These are phyloP conservation scores for Stigmatopora argus DNA, from an alignment of 2,113 vertebrate genomes.

Conservation along the genomic window DNA sequence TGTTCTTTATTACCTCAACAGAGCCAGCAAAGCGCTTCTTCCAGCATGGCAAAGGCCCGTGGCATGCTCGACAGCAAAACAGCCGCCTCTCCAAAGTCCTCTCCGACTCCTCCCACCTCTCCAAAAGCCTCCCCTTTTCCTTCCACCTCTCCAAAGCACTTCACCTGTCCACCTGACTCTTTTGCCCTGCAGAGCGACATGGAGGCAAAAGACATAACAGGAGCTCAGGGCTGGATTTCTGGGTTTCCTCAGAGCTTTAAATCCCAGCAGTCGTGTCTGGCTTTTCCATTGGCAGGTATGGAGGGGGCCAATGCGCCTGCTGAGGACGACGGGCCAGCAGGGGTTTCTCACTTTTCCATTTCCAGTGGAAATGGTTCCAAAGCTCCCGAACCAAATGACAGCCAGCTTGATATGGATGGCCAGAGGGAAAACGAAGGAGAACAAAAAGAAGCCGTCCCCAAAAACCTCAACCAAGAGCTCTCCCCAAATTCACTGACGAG, in stretches of 20 bases:
- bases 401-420: constrained; percentile 58
- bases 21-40: constrained; percentile 87
- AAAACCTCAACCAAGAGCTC: constrained; percentile 69
- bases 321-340: constrained; percentile 78
- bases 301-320: constrained; percentile 75
- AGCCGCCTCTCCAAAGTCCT: constrained; percentile 74
- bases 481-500: constrained; percentile 80
- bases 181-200: constrained; percentile 75
- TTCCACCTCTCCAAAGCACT: constrained; percentile 70
- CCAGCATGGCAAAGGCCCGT: constrained; percentile 74
- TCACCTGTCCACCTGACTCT: constrained; percentile 79
- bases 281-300: constrained; percentile 61
- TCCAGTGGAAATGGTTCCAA: constrained; percentile 89
- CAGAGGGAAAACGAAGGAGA: constrained; percentile 75
- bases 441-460: constrained; percentile 72
- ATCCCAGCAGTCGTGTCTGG: constrained; percentile 77
- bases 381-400: constrained; percentile 95
- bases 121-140: constrained; percentile 53
- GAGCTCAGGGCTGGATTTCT: constrained; percentile 88
- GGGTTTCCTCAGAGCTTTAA: constrained; percentile 90
- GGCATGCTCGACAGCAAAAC: constrained; percentile 74
- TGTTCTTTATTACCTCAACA: constrained; percentile 95
- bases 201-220: constrained; percentile 79
- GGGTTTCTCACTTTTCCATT: constrained; percentile 67
- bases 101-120: constrained; percentile 51